Base-by-base conservation (phyloP, 2,797 vertebrate species). In the Sciurus vulgaris region DNA sequence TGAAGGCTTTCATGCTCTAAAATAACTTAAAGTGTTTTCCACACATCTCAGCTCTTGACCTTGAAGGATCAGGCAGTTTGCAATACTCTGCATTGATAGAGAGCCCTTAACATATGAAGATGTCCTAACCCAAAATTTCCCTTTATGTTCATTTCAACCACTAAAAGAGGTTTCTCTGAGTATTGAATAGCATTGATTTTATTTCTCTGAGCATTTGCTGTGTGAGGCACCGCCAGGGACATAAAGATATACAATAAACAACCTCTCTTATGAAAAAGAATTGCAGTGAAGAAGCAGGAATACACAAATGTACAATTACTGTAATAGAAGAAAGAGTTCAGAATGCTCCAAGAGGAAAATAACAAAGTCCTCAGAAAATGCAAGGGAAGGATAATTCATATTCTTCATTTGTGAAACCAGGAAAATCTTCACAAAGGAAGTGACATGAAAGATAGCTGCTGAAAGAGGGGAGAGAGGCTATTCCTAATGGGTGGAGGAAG, bases 201-300 rank as follows among this genome's bases (percentile, higher is more conserved):
- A 76, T 72, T 95, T 72, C 67, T 74, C 56, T 84, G 63, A 74
- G 35, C 51, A n/a, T 72, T 82, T 63, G 28, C 47, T 89, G n/a
- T 41, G 35, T 38, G 54, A 95, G 56, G 22, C 18, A 35, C 3
- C 41, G 63, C 35, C 30, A 61, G 41, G 7, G 44, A 51, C 24
- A 76, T 26, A 85, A 76, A 91, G 17, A 72, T 84, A 38, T 65
- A 13, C 5, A 87, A 38, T 28, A 87, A 65, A 85, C 14, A 69
- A n/a, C 15, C 87, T 44, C 35, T 28, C 14, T 20, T 26, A 22
- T 17, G 59, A 79, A 69, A 14, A 74, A n/a, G 33, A 81, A 30
- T 10, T 47, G 18, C 35, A 72, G 17, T 1, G 12, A 18, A 81
- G 51, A 63, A 88, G 67, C 51, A 41, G 73, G 15, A 88, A 81